A percentile compares a stretch with the other conserved stretches of the same genome.
Conservation (phyloP, 2,888 invertebrate species). For the Brenthis hecate region DNA sequence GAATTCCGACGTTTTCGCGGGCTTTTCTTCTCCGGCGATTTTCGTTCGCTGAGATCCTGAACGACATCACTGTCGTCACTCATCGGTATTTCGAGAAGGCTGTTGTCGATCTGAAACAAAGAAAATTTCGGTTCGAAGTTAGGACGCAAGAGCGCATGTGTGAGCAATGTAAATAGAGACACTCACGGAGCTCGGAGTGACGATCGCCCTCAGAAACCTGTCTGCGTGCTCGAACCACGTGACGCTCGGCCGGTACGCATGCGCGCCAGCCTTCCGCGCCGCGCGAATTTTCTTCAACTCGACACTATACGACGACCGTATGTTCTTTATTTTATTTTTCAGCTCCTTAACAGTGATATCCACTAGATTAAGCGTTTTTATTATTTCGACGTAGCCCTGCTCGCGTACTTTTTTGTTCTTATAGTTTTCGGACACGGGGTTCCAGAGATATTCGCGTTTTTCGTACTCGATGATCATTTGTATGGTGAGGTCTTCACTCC, state of each 20-base stretch:
- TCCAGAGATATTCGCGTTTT: constrained; percentile 78
- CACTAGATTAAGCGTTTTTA: constrained; percentile 72
- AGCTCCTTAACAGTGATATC: constrained; percentile 78
- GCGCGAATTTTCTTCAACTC: constrained; percentile 81
- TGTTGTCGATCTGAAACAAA: constrained; percentile 73
- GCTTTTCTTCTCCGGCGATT: constrained; percentile 76
- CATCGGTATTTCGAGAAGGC: constrained; percentile 70
- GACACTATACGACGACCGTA: constrained; percentile 79
- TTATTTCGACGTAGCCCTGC: constrained; percentile 77
- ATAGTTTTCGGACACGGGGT: constrained; percentile 77
- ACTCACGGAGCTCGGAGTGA: constrained; percentile 80
- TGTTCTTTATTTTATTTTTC: constrained; percentile 80
- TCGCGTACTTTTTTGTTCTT: constrained; percentile 79
- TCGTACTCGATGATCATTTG: constrained; percentile 80
- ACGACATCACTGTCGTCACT: constrained; percentile 78
- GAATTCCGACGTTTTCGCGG: constrained; percentile 74
- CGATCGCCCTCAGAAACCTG: constrained; percentile 81
- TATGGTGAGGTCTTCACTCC: constrained; percentile 79
- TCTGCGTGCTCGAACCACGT: constrained; percentile 82
- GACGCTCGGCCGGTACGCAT: constrained; percentile 81
- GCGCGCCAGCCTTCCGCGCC: constrained; percentile 79
- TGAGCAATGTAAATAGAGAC: constrained; percentile 35
- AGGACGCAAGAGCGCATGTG: constrained; percentile 49
- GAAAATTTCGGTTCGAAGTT: constrained; percentile 47
- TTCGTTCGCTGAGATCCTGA: constrained; percentile 75